These are phyloP conservation scores for Scaptomyza reducta DNA, from an alignment of 2,888 invertebrate genomes.

Conservation along the genomic window DNA sequence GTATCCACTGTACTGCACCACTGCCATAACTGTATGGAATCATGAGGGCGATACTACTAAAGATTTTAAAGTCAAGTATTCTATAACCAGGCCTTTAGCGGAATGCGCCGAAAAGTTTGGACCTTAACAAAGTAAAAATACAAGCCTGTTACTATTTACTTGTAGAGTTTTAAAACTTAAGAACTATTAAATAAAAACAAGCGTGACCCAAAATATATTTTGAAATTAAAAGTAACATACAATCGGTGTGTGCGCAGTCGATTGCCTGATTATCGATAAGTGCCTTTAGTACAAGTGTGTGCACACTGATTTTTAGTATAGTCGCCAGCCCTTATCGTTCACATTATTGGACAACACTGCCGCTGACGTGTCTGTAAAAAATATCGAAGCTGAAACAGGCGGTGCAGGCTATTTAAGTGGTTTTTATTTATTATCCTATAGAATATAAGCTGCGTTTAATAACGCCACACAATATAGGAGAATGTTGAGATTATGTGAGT, in stretches of 20 bases:
- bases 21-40: slow-evolving; percentile 81
- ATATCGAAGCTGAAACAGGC: slow-evolving; percentile 61
- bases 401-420: slow-evolving; percentile 57
- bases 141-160: no score
- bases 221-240: not conserved
- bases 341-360: slow-evolving; percentile 35
- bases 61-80: slow-evolving; percentile 73
- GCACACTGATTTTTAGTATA: slow-evolving; percentile 2
- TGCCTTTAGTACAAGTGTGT: not conserved
- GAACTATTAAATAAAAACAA: no score
- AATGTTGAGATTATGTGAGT: slow-evolving; percentile 65
- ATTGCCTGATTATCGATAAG: not conserved
- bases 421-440: slow-evolving; percentile 60
- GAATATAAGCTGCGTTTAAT: slow-evolving; percentile 57
- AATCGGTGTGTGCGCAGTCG: not conserved
- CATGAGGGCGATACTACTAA: slow-evolving; percentile 75
- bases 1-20: slow-evolving; percentile 80
- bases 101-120: slow-evolving; percentile 81
- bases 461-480: slow-evolving; percentile 54
- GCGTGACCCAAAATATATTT: not conserved
- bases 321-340: slow-evolving; percentile 28
- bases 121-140: slow-evolving; percentile 30
- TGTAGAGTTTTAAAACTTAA: no score
- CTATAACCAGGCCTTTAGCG: slow-evolving; percentile 71
- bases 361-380: slow-evolving; percentile 83